Percentiles rank a stretch among this genome's conserved stretches.
Evolutionary conservation across 2,797 vertebrate species (phyloP).

Genomic region (Sciurus vulgaris): DNA sequence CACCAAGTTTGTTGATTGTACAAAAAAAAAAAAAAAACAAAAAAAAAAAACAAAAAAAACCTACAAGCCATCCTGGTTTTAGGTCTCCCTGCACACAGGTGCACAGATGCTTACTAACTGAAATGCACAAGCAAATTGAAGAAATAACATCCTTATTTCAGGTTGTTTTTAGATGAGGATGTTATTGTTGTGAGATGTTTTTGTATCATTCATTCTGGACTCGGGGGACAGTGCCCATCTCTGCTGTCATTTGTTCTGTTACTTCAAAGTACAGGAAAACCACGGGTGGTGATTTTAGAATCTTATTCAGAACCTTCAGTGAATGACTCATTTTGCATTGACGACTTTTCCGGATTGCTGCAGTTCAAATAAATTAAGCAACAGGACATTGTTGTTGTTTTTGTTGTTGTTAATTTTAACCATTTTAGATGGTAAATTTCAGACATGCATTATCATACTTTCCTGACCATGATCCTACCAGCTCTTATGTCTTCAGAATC

Average conservation of each 20-base stretch:
- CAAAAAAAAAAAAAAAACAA: too few relatives aligned
- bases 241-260: constrained; percentile 79
- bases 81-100: constrained; percentile 59
- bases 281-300: constrained; percentile 77
- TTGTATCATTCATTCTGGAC: constrained; percentile 70
- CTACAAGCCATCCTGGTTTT: neutral
- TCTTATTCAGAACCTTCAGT: constrained; percentile 73
- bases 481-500: constrained; percentile 34
- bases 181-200: constrained; percentile 81
- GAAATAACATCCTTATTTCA: constrained; percentile 70
- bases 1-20: neutral
- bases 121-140: constrained; percentile 49
- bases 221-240: constrained; percentile 72
- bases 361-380: constrained; percentile 76
- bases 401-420: constrained; percentile 74
- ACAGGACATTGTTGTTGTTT: constrained; percentile 69
- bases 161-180: constrained; percentile 78
- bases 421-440: constrained; percentile 14
- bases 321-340: constrained; percentile 80
- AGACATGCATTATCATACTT: constrained; percentile 33
- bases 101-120: constrained; percentile 61
- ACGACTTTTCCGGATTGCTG: constrained; percentile 76
- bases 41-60: neutral
- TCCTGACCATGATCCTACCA: neutral
- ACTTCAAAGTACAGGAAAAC: constrained; percentile 84